Conservation (phyloP, 2,888 invertebrate species). For the Pantelozetes paolii region DNA sequence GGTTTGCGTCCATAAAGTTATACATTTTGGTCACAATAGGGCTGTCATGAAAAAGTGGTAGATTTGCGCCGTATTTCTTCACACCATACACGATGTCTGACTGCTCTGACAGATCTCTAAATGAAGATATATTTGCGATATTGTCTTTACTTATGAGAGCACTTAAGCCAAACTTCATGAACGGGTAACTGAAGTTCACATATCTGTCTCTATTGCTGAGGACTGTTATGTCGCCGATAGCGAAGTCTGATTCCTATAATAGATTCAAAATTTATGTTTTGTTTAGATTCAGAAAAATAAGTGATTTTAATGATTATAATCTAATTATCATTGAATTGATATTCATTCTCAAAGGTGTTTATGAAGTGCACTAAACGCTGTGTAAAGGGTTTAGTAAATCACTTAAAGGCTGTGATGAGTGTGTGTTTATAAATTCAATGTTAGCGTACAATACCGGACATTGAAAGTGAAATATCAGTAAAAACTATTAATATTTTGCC, state of each 20-base stretch:
- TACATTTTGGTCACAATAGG: constrained; percentile 39
- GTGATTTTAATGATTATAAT: too few relatives aligned
- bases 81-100: constrained; percentile 82
- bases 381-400: too few relatives aligned
- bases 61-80: constrained; percentile 37
- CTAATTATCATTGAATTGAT: too few relatives aligned
- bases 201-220: constrained; percentile 31
- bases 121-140: not conserved
- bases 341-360: too few relatives aligned
- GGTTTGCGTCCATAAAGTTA: constrained; percentile 40
- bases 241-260: constrained; percentile 38
- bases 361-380: too few relatives aligned
- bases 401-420: too few relatives aligned
- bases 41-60: constrained; percentile 38
- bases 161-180: constrained; percentile 36
- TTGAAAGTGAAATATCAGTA: too few relatives aligned
- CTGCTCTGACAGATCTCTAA: constrained; percentile 87
- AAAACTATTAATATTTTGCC: too few relatives aligned
- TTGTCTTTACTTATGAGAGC: constrained; percentile 27
- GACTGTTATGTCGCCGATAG: constrained; percentile 39
- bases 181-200: constrained; percentile 35
- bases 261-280: not conserved
- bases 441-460: too few relatives aligned
- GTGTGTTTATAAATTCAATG: too few relatives aligned
- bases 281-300: too few relatives aligned